Percentiles rank a stretch among this genome's conserved stretches.
Evolutionary conservation across 2,888 invertebrate genomes (phyloP).

Genomic region (Limnephilus rhombicus): DNA sequence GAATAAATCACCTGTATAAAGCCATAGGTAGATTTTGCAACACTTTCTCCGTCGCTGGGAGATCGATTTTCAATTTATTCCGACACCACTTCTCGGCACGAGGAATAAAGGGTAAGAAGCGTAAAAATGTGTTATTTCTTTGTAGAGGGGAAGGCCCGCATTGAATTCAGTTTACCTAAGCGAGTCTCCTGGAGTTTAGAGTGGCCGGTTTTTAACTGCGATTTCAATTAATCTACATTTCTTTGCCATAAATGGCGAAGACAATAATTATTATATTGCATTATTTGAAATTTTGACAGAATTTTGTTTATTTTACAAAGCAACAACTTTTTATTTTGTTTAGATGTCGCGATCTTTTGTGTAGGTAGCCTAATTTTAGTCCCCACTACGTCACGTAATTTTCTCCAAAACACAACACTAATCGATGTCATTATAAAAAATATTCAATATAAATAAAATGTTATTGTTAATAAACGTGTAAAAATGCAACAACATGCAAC

Average conservation of each 20-base stretch:
- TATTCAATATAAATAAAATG: too few relatives aligned
- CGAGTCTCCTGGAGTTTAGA: constrained; percentile 39
- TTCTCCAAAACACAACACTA: too few relatives aligned
- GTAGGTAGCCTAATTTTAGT: too few relatives aligned
- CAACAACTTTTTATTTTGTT: too few relatives aligned
- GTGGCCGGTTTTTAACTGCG: not conserved
- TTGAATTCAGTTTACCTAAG: constrained; percentile 61
- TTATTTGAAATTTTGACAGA: too few relatives aligned
- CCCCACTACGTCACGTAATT: too few relatives aligned
- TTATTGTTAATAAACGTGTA: too few relatives aligned
- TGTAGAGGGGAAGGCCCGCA: constrained; percentile 51
- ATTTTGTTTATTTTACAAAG: too few relatives aligned
- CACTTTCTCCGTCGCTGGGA: constrained; percentile 42
- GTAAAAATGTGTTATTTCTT: constrained; percentile 59
- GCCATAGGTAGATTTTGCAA: constrained; percentile 18
- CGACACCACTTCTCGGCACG: constrained; percentile 49
- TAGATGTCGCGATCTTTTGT: too few relatives aligned
- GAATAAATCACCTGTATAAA: constrained; percentile 38
- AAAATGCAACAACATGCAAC: too few relatives aligned
- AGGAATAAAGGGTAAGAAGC: constrained; percentile 55
- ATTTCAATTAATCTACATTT: not conserved
- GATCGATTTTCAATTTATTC: constrained; percentile 60
- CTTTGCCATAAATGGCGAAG: not conserved
- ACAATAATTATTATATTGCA: not conserved
- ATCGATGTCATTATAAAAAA: too few relatives aligned